phyloP scores from a whole-genome alignment of 2,113 vertebrate species.

The Heterotis niloticus region DNA sequence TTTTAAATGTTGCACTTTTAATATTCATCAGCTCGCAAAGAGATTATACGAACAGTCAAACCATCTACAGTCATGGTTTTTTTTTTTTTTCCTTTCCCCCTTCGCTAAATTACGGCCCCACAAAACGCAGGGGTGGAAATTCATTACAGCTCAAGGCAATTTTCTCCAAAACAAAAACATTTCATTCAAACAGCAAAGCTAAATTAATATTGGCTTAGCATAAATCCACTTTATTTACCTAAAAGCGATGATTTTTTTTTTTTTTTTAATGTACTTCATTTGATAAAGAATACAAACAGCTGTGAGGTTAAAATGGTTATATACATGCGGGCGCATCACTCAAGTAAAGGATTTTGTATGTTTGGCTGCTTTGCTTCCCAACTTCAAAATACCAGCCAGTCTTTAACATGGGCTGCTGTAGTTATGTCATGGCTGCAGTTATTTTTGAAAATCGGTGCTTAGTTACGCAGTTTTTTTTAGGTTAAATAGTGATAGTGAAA shows the following conservation, averaged over 20 bases:
- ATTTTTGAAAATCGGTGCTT: not conserved
- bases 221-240: conserved; percentile 67
- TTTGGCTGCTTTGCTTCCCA: conserved; percentile 46
- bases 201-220: conserved; percentile 71
- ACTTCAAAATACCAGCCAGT: conserved; percentile 53
- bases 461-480: not conserved
- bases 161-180: conserved; percentile 76
- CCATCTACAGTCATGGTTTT: conserved; percentile 68
- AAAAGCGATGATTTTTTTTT: conserved; percentile 61
- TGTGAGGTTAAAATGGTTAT: conserved; percentile 39
- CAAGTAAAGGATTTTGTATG: conserved; percentile 45
- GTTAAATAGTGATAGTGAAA: conserved; percentile 6
- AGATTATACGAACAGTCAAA: conserved; percentile 70
- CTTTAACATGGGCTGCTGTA: conserved; percentile 52
- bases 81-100: too few species aligned
- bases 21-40: conserved; percentile 73
- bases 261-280: conserved; percentile 54
- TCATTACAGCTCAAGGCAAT: conserved; percentile 72
- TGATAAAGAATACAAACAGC: conserved; percentile 56
- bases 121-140: conserved; percentile 58
- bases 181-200: conserved; percentile 66
- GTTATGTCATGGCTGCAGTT: conserved; percentile 44
- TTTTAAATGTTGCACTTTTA: conserved; percentile 70
- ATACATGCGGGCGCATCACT: conserved; percentile 49
- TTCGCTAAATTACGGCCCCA: conserved; percentile 69